Conservation (phyloP, 2,113 vertebrate species). For the Monopterus albus region DNA sequence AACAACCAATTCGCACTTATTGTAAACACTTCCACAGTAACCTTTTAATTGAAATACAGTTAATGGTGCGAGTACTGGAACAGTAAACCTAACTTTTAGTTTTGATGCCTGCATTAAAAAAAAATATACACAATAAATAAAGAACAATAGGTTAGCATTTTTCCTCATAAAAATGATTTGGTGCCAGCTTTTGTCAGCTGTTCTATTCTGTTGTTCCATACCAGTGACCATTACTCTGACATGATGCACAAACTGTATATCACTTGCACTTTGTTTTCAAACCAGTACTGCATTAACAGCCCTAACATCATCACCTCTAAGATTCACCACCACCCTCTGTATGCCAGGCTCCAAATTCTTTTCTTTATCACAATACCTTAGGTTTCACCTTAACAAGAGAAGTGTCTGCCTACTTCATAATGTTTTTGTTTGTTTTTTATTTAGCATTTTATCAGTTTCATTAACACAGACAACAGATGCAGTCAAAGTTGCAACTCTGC, state of each 20-base stretch:
- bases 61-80: conserved; percentile 56
- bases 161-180: not conserved
- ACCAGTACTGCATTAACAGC: not conserved
- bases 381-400: not conserved
- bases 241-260: not conserved
- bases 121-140: no score
- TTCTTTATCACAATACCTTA: not conserved
- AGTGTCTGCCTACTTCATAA: not conserved
- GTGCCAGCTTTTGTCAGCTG: no score
- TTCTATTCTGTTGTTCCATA: not conserved
- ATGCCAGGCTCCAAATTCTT: not conserved
- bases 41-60: conserved; percentile 72
- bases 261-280: not conserved
- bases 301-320: not conserved
- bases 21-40: conserved; percentile 81
- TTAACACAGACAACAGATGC: not conserved
- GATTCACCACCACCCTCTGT: no score
- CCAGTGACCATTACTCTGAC: conserved; percentile 8
- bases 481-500: not conserved
- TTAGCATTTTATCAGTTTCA: not conserved
- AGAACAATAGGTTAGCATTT: no score
- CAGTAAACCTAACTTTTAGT: conserved; percentile 21
- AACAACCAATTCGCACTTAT: conserved; percentile 87
- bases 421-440: not conserved
- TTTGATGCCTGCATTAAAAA: conserved; percentile 6